Conservation (phyloP, 2,113 vertebrate genomes). For the Neotoma lepida region DNA sequence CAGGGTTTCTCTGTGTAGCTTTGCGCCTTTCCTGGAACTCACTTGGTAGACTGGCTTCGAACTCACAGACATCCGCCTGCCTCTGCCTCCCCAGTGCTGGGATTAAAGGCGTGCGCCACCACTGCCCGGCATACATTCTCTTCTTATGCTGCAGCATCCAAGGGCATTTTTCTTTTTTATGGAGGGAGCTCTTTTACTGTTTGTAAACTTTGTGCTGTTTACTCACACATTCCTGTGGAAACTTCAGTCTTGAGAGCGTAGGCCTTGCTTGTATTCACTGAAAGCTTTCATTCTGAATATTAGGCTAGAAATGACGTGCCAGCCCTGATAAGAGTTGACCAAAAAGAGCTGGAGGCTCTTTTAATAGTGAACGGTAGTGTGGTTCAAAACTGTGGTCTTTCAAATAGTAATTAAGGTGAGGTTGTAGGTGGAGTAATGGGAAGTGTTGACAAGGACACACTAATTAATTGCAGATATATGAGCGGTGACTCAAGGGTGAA, state of each 20-base stretch:
- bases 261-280: not conserved
- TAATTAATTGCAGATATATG: not conserved
- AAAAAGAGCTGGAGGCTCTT: not conserved
- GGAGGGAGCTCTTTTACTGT: not conserved
- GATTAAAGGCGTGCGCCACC: too few relatives aligned
- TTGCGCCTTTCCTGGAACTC: too few relatives aligned
- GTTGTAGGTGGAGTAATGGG: not conserved
- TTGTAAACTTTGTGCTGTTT: too few relatives aligned
- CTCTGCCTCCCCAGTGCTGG: too few relatives aligned
- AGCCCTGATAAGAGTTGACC: not conserved
- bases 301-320: not conserved
- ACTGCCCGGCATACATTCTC: not conserved
- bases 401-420: not conserved
- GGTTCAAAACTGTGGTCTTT: constrained; percentile 18
- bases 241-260: not conserved
- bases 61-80: too few relatives aligned
- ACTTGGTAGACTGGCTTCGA: too few relatives aligned
- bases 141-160: not conserved
- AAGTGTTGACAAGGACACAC: not conserved
- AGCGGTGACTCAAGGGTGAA: not conserved
- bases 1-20: too few relatives aligned
- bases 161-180: not conserved
- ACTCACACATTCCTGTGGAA: not conserved
- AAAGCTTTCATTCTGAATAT: not conserved
- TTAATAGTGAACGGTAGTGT: not conserved